Conservation (phyloP, 2,797 vertebrate genomes). For the Coluber constrictor region DNA sequence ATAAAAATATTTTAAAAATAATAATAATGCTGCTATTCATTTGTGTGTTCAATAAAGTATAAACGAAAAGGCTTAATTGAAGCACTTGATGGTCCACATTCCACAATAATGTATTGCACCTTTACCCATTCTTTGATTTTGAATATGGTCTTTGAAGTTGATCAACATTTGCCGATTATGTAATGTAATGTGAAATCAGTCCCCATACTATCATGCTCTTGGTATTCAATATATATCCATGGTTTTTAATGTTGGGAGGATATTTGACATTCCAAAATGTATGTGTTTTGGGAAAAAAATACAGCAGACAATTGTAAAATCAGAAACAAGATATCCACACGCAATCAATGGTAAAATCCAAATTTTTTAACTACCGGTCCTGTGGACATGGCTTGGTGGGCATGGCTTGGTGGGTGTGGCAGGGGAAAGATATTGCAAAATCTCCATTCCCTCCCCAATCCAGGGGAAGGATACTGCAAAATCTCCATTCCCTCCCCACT, state of each 20-base stretch:
- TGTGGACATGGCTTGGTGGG: no score
- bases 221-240: not conserved
- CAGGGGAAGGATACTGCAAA: no score
- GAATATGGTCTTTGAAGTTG: not conserved
- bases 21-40: not conserved
- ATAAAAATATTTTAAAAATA: not conserved
- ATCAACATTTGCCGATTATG: not conserved
- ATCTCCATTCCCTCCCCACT: no score
- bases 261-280: not conserved
- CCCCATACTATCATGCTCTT: no score
- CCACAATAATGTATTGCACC: not conserved
- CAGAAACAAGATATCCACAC: not conserved
- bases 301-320: not conserved
- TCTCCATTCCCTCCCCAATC: no score
- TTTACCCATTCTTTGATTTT: not conserved
- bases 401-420: no score
- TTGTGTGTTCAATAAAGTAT: constrained; percentile 9
- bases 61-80: not conserved
- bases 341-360: no score
- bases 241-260: not conserved
- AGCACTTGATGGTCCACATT: not conserved
- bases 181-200: constrained; percentile 15
- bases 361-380: no score
- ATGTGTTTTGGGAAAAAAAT: not conserved
- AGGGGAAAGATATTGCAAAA: no score